Conservation (phyloP, 1,140 invertebrate genomes). For the Pseudobourletiella spinata region DNA sequence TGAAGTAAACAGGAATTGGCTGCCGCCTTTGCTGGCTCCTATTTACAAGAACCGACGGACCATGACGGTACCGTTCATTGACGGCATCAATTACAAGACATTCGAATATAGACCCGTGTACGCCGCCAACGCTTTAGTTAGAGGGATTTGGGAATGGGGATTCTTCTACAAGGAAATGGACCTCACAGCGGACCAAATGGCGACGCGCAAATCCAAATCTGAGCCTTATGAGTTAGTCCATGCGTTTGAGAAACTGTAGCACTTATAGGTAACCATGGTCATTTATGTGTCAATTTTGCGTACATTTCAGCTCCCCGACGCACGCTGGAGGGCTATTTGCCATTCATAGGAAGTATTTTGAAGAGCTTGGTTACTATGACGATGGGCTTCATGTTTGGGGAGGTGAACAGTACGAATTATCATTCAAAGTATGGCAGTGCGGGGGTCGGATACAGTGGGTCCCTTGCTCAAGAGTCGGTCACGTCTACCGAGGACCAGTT, state of each 20-base stretch:
- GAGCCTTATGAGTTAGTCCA: constrained; percentile 50
- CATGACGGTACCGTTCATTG: constrained; percentile 91
- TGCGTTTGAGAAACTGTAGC: too few relatives aligned
- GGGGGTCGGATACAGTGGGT: constrained; percentile 58
- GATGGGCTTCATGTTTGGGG: constrained; percentile 49
- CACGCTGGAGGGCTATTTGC: constrained; percentile 57
- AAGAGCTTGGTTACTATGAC: constrained; percentile 56
- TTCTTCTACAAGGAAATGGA: constrained; percentile 56
- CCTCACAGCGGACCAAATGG: neutral
- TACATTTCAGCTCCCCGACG: constrained; percentile 36
- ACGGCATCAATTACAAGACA: constrained; percentile 63
- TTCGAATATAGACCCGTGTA: constrained; percentile 91
- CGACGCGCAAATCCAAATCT: constrained; percentile 28
- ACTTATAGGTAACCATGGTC: too few relatives aligned
- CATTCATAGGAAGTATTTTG: constrained; percentile 55
- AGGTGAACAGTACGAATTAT: constrained; percentile 56
- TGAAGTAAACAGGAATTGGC: constrained; percentile 78
- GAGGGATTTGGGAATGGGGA: constrained; percentile 58
- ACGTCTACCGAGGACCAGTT: constrained; percentile 78
- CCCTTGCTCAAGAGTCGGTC: constrained; percentile 58
- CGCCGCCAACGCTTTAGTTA: constrained; percentile 63
- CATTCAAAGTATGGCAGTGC: constrained; percentile 61
- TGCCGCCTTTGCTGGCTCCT: constrained; percentile 69
- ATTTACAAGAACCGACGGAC: constrained; percentile 49
- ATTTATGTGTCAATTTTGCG: neutral